Conservation (phyloP, 2,113 vertebrate species). For the Fregetta grallaria region DNA sequence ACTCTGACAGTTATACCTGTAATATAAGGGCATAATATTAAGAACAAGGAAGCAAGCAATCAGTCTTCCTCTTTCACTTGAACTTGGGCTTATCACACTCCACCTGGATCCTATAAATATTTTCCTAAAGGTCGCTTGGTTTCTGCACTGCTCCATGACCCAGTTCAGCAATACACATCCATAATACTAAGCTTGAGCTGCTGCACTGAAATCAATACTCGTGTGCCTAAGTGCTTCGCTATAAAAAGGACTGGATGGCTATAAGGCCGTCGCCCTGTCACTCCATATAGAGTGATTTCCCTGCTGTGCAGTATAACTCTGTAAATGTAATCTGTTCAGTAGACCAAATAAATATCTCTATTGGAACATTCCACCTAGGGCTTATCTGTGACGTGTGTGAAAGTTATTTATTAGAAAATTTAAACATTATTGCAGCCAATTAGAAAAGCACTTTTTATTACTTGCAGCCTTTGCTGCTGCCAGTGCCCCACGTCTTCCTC, state of each 20-base stretch:
- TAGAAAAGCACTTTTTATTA: slow-evolving; percentile 40
- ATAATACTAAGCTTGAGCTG: background rate
- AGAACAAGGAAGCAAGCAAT: background rate
- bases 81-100: background rate
- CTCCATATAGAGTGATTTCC: slow-evolving; percentile 19
- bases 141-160: background rate
- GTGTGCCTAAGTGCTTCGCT: background rate
- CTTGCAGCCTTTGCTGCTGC: background rate
- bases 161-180: background rate
- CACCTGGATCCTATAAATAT: slow-evolving; percentile 40
- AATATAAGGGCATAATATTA: background rate
- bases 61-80: background rate
- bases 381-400: background rate
- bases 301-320: slow-evolving; percentile 7
- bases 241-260: background rate
- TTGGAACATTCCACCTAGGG: slow-evolving; percentile 25
- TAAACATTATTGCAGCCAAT: slow-evolving; percentile 40
- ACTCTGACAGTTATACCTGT: background rate
- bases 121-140: background rate
- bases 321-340: slow-evolving; percentile 5
- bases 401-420: slow-evolving; percentile 52
- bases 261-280: slow-evolving; percentile 7
- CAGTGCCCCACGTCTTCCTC: background rate
- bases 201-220: slow-evolving; percentile 19
- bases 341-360: slow-evolving; percentile 20